Evolutionary conservation across 2,797 vertebrate species (phyloP), one percentile per base, ranked within the genome.

Genomic region (Cyclura pinguis): DNA sequence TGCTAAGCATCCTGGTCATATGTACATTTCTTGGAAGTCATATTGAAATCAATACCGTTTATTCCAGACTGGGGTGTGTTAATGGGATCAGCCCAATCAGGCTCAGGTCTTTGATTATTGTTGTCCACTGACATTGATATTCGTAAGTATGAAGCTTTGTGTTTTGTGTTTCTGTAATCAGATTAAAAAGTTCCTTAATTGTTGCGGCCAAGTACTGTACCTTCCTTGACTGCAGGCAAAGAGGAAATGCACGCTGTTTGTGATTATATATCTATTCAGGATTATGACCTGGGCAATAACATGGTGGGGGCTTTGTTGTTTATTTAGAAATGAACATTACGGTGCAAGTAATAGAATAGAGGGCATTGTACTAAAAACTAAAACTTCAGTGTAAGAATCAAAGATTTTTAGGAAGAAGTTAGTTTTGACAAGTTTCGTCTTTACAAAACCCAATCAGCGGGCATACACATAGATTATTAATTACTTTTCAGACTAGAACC

Each of bases 131-230:
- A 73, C 80, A 1, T 16, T 73, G 7, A 88, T 52, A 52, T 0
- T 0, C 0, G 52, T 38, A 8, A 72, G 55, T 86, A 62, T 80
- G 67, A 73, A 69, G 24, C 72, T 67, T 90, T 87, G 80, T 87
- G 80, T 87, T 87, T 90, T 69, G 50, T 78, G 64, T 78, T 84
- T 73, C 80, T 20, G 83, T 84, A 69, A 86, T 87, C 85, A 84
- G 32, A 92, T 80, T 80, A 64, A 84, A 69, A 92, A 95, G 93
- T 92, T 95, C 91, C 81, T 91, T 72, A 64, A 9, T 32, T 81
- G 22, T 38, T 82, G 27, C 2, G 0, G 84, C 80, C 67, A 5
- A 32, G 42, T 47, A 47, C 42, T 47, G 64, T 50, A 0, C 69
- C 2, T 24, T 87, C 76, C 76, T 50, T 1, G 1, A 0, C 0